These are phyloP conservation scores for Meriones psammophilus DNA, from an alignment of 2,797 vertebrate genomes.

Conservation along the genomic window DNA sequence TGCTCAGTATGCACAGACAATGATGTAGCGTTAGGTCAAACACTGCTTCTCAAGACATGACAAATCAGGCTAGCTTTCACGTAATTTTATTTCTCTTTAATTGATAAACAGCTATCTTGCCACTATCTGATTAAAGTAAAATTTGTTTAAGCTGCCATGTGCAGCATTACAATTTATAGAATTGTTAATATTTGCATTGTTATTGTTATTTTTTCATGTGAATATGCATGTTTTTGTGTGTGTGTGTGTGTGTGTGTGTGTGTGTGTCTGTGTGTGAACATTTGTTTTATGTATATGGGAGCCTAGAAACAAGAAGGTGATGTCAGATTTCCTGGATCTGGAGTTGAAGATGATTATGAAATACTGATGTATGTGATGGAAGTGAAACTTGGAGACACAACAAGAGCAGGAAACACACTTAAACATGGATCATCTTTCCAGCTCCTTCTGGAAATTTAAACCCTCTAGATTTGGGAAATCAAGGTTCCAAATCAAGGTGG, in stretches of 20 bases:
- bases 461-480: background rate
- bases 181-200: background rate
- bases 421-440: background rate
- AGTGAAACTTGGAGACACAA: background rate
- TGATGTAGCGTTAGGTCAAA: background rate
- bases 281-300: background rate
- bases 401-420: background rate
- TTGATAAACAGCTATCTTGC: background rate
- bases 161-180: background rate
- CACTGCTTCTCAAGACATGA: background rate
- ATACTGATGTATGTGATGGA: background rate
- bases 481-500: background rate
- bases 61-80: background rate
- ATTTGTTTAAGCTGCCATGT: background rate
- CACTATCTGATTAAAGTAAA: background rate
- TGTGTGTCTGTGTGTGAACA: background rate
- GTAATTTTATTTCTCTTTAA: slow-evolving; percentile 28
- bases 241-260: background rate
- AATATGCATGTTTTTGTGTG: background rate
- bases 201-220: too few relatives aligned
- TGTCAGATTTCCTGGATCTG: background rate
- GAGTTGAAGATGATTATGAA: background rate
- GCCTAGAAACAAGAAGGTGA: background rate
- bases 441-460: background rate
- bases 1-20: background rate